Base-by-base conservation (phyloP, 2,113 vertebrate genomes). In the Aphyosemion australe region DNA sequence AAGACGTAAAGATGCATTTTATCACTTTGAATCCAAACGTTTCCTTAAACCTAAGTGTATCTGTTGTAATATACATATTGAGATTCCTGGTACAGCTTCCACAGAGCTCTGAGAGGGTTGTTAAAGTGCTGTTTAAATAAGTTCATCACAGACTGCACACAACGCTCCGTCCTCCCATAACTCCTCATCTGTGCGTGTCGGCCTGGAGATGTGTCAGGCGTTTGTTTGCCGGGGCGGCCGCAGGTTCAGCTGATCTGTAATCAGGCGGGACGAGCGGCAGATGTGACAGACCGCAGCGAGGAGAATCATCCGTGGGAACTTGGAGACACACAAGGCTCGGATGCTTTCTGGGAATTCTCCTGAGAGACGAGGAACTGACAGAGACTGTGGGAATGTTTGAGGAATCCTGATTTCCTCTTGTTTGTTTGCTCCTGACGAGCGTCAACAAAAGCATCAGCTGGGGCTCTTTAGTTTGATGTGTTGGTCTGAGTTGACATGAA, bases 371-470 rank as follows among this genome's bases (percentile, higher is more conserved):
- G 57, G 41, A 10, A 61, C 34, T 73, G 76, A 75, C 76, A 47
- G 66, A 7, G 50, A 67, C 54, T 80, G 84, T 88, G 88, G 88
- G 88, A 89, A 87, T 61, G 72, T 77, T 72, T 62, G 61, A 65
- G 69, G 60, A 65, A 69, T 74, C 58, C 50, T 49, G 21, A 15
- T 21, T 53, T n/a, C 26, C 37, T 66, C 53, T 68, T 61, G 32
- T 56, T 68, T 75, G 47, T 68, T 73, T 87, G 58, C 80, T 71
- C 54, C 7, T 45, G 46, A 10, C 20, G 11, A 49, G 16, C 46
- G 67, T 61, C 51, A 79, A 59, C 74, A 69, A 60, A 53, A 74
- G 18, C 63, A 21, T 52, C 12, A 46, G 31, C 41, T 31, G 52
- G 41, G 32, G 4, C 11, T 37, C 9, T 42, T 12, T 13, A 12